phyloP scores from a whole-genome alignment of 2,888 invertebrate genomes.

The Nomada hirtipes region DNA sequence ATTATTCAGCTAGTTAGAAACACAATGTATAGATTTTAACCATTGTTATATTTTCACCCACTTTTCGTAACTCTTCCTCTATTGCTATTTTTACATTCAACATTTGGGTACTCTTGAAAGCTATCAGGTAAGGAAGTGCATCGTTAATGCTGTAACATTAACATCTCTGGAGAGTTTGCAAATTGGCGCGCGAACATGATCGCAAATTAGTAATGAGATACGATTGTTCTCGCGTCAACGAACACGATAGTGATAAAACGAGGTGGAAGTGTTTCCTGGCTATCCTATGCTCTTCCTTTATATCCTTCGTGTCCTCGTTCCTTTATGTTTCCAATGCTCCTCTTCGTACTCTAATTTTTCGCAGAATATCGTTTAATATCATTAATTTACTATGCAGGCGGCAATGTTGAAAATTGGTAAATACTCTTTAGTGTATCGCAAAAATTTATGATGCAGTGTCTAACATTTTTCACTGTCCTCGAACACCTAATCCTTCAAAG shows the following conservation, averaged over 20 bases:
- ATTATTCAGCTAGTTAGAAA: no score
- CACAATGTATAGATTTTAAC: no score
- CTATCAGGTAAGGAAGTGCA: no score
- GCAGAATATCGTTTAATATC: not conserved
- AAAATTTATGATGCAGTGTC: no score
- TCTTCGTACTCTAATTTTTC: not conserved
- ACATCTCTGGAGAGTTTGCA: constrained; percentile 12
- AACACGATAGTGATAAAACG: constrained; percentile 25
- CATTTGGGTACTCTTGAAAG: no score
- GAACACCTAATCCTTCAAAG: no score
- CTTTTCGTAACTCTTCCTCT: no score
- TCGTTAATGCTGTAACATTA: not conserved
- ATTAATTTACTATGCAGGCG: not conserved
- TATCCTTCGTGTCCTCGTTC: constrained; percentile 11
- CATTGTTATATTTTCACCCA: no score
- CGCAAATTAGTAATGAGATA: constrained; percentile 39
- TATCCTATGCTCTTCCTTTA: not conserved
- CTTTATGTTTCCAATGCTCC: not conserved
- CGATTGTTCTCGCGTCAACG: constrained; percentile 15
- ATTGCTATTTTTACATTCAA: no score
- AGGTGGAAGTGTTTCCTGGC: constrained; percentile 20
- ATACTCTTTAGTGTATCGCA: no score
- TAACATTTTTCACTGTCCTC: no score
- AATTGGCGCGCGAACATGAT: constrained; percentile 12
- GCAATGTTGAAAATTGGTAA: not conserved